Percentiles rank a stretch among this genome's conserved stretches.
Conservation (phyloP, 2,797 vertebrate species). For the Pangasius djambal region DNA sequence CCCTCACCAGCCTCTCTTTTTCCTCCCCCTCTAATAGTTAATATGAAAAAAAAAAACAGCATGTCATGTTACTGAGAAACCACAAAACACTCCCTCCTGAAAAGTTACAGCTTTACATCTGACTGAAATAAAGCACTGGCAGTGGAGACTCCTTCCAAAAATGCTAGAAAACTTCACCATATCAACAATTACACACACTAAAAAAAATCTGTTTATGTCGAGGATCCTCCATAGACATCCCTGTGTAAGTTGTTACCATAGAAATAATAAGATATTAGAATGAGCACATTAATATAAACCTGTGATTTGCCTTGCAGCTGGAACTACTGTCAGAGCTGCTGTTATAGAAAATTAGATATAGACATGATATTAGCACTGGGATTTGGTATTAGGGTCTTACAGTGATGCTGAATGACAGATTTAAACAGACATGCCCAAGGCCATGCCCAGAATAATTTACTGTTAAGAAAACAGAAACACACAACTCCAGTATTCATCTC, state of each 20-base stretch:
- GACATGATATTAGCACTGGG: neutral
- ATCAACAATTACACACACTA: neutral
- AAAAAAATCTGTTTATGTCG: neutral
- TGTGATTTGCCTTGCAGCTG: neutral
- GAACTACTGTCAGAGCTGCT: neutral
- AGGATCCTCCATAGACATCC: neutral
- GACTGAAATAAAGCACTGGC: too few species aligned
- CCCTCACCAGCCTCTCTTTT: neutral
- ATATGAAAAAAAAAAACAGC: neutral
- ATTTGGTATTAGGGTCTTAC: neutral
- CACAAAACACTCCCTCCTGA: neutral
- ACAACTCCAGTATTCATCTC: neutral
- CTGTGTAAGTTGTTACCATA: neutral
- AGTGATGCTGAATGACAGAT: neutral
- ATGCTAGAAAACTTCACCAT: too few species aligned
- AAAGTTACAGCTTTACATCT: neutral
- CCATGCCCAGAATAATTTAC: constrained; percentile 3
- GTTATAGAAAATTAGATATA: neutral
- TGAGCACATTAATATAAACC: neutral
- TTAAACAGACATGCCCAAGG: neutral
- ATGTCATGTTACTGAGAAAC: neutral
- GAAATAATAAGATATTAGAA: neutral
- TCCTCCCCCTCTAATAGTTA: neutral
- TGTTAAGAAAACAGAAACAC: neutral
- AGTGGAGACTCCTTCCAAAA: neutral